These are phyloP conservation scores for Cephus rjabovi DNA, from an alignment of 2,888 invertebrate genomes.

Conservation along the genomic window DNA sequence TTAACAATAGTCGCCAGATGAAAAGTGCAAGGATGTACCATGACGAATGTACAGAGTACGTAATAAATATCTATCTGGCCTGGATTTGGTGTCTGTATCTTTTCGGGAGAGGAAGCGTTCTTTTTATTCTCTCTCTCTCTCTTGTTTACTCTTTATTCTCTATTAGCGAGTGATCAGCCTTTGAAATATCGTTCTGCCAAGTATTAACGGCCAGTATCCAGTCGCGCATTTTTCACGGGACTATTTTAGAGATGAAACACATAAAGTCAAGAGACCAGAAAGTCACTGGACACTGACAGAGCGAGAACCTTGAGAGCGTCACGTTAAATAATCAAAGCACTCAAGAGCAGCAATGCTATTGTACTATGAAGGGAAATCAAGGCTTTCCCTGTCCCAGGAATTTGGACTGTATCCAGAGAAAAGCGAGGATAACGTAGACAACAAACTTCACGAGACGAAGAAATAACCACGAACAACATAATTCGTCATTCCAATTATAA, in stretches of 20 bases:
- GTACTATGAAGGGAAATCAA: slow-evolving; percentile 10
- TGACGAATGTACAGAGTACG: no score
- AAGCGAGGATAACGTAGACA: slow-evolving; percentile 2
- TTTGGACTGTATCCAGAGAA: slow-evolving; percentile 24
- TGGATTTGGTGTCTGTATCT: no score
- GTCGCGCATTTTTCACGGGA: not conserved
- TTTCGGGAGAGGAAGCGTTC: no score
- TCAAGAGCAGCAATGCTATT: not conserved
- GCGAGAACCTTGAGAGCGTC: not conserved
- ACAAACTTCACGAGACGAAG: not conserved
- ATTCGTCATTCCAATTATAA: not conserved
- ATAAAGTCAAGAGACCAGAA: not conserved
- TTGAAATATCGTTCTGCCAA: not conserved
- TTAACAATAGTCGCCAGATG: no score
- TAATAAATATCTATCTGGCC: no score
- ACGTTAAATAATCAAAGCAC: not conserved
- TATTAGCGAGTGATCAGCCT: not conserved
- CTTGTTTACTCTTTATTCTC: not conserved
- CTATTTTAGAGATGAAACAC: not conserved
- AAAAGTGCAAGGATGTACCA: no score
- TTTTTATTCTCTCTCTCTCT: not conserved
- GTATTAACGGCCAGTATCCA: not conserved
- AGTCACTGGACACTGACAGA: not conserved
- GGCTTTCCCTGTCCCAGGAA: slow-evolving; percentile 9
- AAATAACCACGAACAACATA: not conserved